phyloP scores from a whole-genome alignment of 2,113 vertebrate species.

The Raja brachyura region DNA sequence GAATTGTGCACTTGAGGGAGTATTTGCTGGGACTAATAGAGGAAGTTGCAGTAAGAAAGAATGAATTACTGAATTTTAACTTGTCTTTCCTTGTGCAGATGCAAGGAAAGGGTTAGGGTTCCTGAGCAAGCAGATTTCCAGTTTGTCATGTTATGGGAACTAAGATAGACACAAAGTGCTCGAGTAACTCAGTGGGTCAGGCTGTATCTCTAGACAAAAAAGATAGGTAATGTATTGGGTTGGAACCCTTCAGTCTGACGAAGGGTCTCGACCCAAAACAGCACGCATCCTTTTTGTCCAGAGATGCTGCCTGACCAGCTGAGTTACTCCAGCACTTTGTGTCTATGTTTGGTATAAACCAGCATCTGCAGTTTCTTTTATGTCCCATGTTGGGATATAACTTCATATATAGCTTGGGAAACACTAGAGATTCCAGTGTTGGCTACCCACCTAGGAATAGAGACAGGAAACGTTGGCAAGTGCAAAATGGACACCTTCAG shows the following conservation, averaged over 20 bases:
- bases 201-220: too few relatives aligned
- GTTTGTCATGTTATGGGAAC: neutral
- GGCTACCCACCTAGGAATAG: neutral
- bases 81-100: neutral
- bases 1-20: neutral
- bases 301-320: too few relatives aligned
- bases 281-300: too few relatives aligned
- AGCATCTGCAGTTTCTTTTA: too few relatives aligned
- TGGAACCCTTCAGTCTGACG: too few relatives aligned
- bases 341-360: too few relatives aligned
- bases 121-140: neutral
- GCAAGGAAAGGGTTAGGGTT: neutral
- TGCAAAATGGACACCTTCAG: neutral
- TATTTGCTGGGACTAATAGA: neutral
- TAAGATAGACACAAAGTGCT: too few relatives aligned
- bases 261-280: too few relatives aligned
- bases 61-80: neutral
- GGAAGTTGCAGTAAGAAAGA: neutral
- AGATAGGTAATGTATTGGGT: too few relatives aligned
- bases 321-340: too few relatives aligned
- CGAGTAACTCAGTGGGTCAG: too few relatives aligned
- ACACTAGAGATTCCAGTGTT: neutral
- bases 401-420: neutral
- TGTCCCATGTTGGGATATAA: too few relatives aligned
- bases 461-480: neutral